A percentile compares a stretch with the other conserved stretches of the same genome.
phyloP scores from a whole-genome alignment of 2,113 vertebrate species.

The Myiopsitta monachus region DNA sequence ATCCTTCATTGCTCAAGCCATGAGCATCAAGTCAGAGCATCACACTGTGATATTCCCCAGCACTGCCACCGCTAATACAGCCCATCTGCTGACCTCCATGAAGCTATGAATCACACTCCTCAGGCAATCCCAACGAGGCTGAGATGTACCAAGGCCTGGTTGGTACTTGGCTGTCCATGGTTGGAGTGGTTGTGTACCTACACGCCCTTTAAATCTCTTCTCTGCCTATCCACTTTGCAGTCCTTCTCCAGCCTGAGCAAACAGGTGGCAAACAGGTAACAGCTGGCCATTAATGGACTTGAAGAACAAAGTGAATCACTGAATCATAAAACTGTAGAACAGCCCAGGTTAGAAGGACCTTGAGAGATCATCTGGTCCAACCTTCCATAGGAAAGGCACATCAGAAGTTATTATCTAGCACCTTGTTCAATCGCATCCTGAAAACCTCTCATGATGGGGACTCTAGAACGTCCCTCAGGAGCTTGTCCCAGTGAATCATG shows the following conservation, averaged over 20 bases:
- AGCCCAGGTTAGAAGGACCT: neutral
- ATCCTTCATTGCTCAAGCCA: neutral
- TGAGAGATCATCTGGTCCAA: neutral
- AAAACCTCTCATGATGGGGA: neutral
- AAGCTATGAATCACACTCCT: neutral
- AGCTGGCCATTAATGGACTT: neutral
- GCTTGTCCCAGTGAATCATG: neutral
- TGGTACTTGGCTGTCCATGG: neutral
- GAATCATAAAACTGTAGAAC: neutral
- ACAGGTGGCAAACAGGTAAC: neutral
- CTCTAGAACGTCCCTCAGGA: neutral
- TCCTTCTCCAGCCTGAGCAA: neutral
- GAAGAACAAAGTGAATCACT: neutral
- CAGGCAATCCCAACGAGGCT: neutral
- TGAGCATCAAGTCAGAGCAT: neutral
- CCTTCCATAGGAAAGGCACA: neutral
- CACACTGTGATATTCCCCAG: neutral
- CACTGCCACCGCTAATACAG: rapidly evolving
- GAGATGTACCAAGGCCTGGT: neutral
- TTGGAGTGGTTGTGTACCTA: neutral
- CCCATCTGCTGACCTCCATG: neutral
- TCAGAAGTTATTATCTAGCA: neutral
- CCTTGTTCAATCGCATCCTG: neutral
- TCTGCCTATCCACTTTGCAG: neutral
- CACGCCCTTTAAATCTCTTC: neutral